Evolutionary conservation across 2,113 vertebrate genomes (phyloP).

Genomic region (Porphyrio hochstetteri): DNA sequence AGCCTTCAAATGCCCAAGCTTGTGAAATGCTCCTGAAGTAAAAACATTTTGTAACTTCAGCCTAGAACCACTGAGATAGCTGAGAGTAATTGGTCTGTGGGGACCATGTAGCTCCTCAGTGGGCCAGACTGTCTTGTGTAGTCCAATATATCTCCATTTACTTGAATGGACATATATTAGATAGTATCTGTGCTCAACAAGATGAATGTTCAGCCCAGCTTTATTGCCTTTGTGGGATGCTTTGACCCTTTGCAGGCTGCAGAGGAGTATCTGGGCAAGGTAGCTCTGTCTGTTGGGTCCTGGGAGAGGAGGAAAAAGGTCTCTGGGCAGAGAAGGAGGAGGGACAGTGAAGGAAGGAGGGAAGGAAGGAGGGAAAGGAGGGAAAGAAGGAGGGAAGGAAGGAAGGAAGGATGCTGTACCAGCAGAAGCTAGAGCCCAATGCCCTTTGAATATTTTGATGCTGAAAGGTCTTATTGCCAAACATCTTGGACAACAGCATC

Average conservation of each 20-base stretch:
- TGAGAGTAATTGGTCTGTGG: neutral
- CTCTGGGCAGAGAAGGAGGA: neutral
- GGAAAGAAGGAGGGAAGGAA: neutral
- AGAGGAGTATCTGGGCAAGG: neutral
- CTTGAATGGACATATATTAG: neutral
- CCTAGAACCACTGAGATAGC: neutral
- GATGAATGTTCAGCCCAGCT: neutral
- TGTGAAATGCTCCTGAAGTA: neutral
- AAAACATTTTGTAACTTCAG: neutral
- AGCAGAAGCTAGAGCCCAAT: neutral
- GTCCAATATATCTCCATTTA: neutral
- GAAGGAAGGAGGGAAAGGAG: neutral
- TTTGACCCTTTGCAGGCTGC: neutral
- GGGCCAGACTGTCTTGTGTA: neutral
- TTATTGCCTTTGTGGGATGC: neutral
- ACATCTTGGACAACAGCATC: neutral
- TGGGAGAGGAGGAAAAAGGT: neutral
- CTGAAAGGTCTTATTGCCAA: neutral
- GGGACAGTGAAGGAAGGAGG: neutral
- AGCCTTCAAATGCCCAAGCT: neutral
- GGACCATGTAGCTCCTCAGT: neutral
- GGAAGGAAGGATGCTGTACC: neutral
- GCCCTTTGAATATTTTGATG: neutral
- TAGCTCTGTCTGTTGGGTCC: neutral
- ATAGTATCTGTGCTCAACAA: neutral